phyloP scores from a whole-genome alignment of 2,888 invertebrate genomes.

The Drosophila recens region DNA sequence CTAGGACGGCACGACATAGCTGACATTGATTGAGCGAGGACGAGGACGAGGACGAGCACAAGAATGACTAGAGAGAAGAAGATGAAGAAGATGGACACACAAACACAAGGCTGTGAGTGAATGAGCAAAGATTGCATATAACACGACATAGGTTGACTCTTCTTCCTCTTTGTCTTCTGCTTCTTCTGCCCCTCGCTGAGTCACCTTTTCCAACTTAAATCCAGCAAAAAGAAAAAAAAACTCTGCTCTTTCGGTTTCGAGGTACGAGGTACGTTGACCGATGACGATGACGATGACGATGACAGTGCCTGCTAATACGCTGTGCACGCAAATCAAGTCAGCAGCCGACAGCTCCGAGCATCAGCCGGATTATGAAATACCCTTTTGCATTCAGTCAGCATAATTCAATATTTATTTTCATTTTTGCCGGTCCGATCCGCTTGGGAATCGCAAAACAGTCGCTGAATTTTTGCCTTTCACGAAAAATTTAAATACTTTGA shows the following conservation, averaged over 20 bases:
- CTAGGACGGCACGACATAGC: conserved; percentile 30
- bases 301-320: conserved; percentile 53
- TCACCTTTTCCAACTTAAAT: conserved; percentile 36
- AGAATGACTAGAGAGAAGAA: background rate
- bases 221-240: conserved; percentile 3
- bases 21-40: conserved; percentile 76
- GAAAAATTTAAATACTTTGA: background rate
- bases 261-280: conserved; percentile 36
- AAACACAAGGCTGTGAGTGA: conserved; percentile 39
- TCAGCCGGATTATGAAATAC: conserved; percentile 15
- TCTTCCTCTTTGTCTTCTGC: background rate
- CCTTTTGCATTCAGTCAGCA: conserved; percentile 5
- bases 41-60: conserved; percentile 11
- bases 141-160: conserved; percentile 36
- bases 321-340: conserved; percentile 45
- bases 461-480: background rate
- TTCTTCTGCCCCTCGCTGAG: conserved; percentile 22
- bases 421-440: background rate
- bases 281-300: conserved; percentile 32
- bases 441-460: conserved; percentile 29
- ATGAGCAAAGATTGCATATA: conserved; percentile 55
- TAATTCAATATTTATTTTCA: conserved; percentile 21
- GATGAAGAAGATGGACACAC: conserved; percentile 10
- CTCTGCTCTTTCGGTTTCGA: no score
- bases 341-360: conserved; percentile 1